A percentile compares a stretch with the other conserved stretches of the same genome.
Conservation (phyloP, 2,113 vertebrate genomes). For the Motacilla alba region DNA sequence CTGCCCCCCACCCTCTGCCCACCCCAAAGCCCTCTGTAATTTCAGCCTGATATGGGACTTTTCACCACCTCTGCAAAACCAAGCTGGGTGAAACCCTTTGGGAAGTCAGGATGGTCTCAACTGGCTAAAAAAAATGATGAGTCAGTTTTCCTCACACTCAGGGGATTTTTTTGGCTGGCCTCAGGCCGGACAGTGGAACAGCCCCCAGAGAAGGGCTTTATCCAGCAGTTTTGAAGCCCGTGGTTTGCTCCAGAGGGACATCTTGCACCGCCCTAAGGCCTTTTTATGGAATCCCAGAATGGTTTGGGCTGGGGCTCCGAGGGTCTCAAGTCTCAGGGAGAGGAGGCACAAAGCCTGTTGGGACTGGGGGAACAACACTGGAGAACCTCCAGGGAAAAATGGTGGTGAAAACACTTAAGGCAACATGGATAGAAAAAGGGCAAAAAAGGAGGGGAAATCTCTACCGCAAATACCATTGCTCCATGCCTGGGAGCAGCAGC, state of each 20-base stretch:
- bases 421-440: background rate
- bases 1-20: background rate
- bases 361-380: background rate
- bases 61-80: background rate
- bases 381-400: background rate
- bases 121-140: background rate
- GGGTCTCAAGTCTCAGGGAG: background rate
- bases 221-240: background rate
- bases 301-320: background rate
- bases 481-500: background rate
- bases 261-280: rapidly evolving
- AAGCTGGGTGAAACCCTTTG: background rate
- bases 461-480: background rate
- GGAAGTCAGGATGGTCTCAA: background rate
- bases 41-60: background rate
- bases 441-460: background rate
- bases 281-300: background rate
- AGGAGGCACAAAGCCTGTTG: background rate
- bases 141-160: background rate
- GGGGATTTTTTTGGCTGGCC: rapidly evolving
- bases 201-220: background rate
- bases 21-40: background rate
- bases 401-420: background rate
- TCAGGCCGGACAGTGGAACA: background rate
- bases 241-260: background rate